A percentile compares a stretch with the other conserved stretches of the same genome.
Conservation (phyloP, 2,888 invertebrate species). For the Drosophila diplacantha region DNA sequence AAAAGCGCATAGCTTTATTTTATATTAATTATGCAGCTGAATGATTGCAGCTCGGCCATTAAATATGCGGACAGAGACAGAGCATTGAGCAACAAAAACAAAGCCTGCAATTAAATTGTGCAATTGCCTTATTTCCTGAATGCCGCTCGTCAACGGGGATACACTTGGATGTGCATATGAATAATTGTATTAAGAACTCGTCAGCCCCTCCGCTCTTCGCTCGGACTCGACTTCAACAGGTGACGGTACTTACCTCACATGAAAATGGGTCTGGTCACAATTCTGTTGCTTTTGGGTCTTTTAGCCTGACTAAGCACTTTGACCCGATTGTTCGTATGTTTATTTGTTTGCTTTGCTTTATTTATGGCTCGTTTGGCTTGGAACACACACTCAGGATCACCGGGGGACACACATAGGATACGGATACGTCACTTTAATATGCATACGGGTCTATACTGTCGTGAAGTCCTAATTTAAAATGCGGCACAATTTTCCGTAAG, state of each 20-base stretch:
- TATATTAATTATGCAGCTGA: conserved; percentile 67
- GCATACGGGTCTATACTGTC: conserved; percentile 12
- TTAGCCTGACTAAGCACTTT: conserved; percentile 36
- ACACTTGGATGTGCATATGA: conserved; percentile 18
- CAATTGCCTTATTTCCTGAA: conserved; percentile 33
- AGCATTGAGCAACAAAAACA: conserved; percentile 23
- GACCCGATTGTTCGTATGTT: conserved; percentile 31
- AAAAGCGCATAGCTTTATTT: conserved; percentile 59
- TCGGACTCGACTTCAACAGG: conserved; percentile 52
- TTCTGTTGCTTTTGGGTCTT: conserved; percentile 10
- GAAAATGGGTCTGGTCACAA: conserved; percentile 10
- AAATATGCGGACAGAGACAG: conserved; percentile 38
- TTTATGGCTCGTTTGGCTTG: conserved; percentile 34
- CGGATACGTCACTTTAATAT: conserved; percentile 31
- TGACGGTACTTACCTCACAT: conserved; percentile 37
- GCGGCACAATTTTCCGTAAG: conserved; percentile 36
- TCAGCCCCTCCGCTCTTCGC: neutral
- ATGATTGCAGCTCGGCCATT: conserved; percentile 58
- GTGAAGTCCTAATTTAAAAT: conserved; percentile 35
- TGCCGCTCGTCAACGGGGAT: conserved; percentile 20
- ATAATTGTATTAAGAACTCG: conserved; percentile 27
- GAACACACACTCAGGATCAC: conserved; percentile 21
- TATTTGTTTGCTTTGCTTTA: conserved; percentile 37
- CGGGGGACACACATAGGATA: conserved; percentile 13
- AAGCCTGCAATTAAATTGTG: conserved; percentile 30